Evolutionary conservation across 53 echinoderm and acorn worm species (phyloP).

Genomic region (Luidia sarsii): DNA sequence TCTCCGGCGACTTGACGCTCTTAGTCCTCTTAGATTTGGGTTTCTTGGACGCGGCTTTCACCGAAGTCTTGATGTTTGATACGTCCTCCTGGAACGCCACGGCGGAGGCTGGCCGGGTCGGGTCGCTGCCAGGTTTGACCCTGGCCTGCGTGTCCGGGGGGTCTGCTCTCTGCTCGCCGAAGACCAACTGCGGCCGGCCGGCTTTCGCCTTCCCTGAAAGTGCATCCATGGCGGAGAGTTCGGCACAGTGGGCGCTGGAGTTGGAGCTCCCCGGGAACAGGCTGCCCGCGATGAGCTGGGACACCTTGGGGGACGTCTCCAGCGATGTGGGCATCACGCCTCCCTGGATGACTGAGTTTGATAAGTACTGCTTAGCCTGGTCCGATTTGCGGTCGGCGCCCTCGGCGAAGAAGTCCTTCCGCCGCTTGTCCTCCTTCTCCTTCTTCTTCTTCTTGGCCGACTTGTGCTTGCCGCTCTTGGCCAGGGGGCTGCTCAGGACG

Average conservation of each 20-base stretch:
- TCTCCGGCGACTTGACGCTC: not conserved
- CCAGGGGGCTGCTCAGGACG: constrained; percentile 62
- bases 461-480: constrained; percentile 50
- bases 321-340: not conserved
- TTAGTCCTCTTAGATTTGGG: constrained; percentile 27
- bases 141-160: not conserved
- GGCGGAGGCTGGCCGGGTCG: too few species aligned
- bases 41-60: constrained; percentile 13
- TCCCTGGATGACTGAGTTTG: constrained; percentile 18
- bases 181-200: not conserved
- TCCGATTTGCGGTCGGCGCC: constrained; percentile 31
- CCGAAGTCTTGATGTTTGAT: constrained; percentile 12
- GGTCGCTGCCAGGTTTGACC: not conserved
- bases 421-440: constrained; percentile 52
- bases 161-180: constrained; percentile 13
- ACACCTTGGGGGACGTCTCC: not conserved
- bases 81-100: not conserved
- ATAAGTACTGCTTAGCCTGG: constrained; percentile 27
- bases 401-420: constrained; percentile 9
- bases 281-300: not conserved
- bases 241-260: not conserved
- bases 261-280: constrained; percentile 1
- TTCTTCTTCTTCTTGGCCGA: constrained; percentile 68
- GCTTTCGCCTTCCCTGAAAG: not conserved
- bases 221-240: not conserved